Evolutionary conservation across 2,888 invertebrate genomes (phyloP).

Genomic region (Sepioteuthis lessoniana): DNA sequence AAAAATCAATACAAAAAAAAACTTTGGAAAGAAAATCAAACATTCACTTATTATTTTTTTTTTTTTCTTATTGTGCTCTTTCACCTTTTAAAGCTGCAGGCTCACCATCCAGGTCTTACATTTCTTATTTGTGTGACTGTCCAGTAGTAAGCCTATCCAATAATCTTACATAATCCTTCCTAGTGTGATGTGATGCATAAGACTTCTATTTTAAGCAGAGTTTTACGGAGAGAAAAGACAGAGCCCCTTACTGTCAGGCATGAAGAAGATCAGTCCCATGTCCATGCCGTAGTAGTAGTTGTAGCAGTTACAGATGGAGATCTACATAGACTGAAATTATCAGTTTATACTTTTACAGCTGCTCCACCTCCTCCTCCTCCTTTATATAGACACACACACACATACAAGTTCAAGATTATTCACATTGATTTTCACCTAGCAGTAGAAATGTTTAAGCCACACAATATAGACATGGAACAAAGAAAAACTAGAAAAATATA

Average conservation of each 20-base stretch:
- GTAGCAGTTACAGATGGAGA: background rate
- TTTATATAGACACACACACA: background rate
- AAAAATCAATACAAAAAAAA: background rate
- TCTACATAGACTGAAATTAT: background rate
- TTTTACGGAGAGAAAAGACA: background rate
- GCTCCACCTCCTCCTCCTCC: background rate
- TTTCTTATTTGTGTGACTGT: background rate
- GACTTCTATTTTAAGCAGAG: background rate
- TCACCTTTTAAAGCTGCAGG: background rate
- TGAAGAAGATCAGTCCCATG: background rate
- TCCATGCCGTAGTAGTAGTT: background rate
- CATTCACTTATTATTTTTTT: background rate
- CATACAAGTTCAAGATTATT: background rate
- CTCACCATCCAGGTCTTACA: background rate
- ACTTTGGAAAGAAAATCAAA: background rate
- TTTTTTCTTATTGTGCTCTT: background rate
- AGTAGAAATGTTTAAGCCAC: background rate
- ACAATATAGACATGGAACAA: background rate
- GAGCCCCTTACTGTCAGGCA: background rate
- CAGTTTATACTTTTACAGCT: background rate
- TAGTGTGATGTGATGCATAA: constrained; percentile 20
- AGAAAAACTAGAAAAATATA: background rate
- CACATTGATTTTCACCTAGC: background rate
- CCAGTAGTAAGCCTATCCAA: constrained; percentile 11
- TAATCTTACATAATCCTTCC: background rate